Evolutionary conservation across 2,113 vertebrate genomes (phyloP), one percentile per base, ranked within the genome.

Genomic region (Tinamus guttatus): DNA sequence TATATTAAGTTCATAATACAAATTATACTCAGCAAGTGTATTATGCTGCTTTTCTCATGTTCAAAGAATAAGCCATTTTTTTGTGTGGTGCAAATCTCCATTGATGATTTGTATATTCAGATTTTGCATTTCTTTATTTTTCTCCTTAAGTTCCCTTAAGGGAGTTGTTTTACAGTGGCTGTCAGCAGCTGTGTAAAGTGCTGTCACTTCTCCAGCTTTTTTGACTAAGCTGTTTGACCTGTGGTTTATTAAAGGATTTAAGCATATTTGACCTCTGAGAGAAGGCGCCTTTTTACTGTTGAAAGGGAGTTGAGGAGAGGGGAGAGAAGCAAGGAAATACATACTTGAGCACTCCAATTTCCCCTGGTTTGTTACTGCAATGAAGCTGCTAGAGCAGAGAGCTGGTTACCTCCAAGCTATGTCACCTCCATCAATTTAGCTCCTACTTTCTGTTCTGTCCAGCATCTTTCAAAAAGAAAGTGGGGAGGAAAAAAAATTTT

Each of bases 111-210:
- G 20, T 70, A 8, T 74, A 34, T 77, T 93, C 64, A 79, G 32
- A 38, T 93, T 62, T 91, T 85, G 36, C 84, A 38, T 32, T 76
- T 32, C 38, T 86, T 91, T 24, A 54, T 91, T 89, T 95, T 73
- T 56, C 30, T 78, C 28, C 36, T 2, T 0, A 30, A 67, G 36
- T 49, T 86, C 71, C 71, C 49, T 71, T 38, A 67, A 32, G 40
- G 54, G 38, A 95, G 36, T 62, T 89, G 52, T 52, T 73, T 95
- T 58, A 19, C 49, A 86, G 30, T 59, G 84, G 43, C 73, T 90
- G 17, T 87, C 51, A 83, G 59, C 89, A 94, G 22, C 43, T 73
- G 10, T 84, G 13, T 90, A 40, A 93, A 86, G 36, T 65, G 70
- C 73, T 90, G 77, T 91, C 24, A 58, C 40, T 93, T 94, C 24